A percentile compares a stretch with the other conserved stretches of the same genome.
These are phyloP conservation scores for Axis porcinus DNA, from an alignment of 2,113 vertebrate genomes.

Conservation along the genomic window DNA sequence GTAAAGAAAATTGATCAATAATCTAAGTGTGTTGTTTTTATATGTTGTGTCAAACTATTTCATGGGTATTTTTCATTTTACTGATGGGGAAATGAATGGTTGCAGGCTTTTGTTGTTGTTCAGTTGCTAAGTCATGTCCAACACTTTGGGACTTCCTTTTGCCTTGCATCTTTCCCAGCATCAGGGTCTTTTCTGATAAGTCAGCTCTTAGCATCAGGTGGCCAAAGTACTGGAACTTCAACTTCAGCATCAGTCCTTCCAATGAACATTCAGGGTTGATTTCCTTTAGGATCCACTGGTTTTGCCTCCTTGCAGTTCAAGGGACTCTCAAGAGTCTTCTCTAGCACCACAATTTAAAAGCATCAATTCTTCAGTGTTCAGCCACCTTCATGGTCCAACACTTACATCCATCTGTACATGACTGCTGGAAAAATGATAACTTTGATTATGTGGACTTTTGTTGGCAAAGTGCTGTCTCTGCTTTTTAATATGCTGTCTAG, in stretches of 20 bases:
- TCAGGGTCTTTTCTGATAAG: not conserved
- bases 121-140: not conserved
- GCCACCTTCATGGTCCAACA: not conserved
- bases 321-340: not conserved
- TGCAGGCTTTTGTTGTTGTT: not conserved
- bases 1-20: not conserved
- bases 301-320: not conserved
- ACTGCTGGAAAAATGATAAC: not conserved
- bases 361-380: not conserved
- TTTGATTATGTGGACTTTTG: not conserved
- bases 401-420: not conserved
- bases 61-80: not conserved
- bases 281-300: not conserved
- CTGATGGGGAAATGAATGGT: not conserved
- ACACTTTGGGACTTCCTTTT: not conserved
- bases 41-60: not conserved
- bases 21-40: not conserved
- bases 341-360: not conserved
- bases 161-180: not conserved
- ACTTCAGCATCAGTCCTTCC: not conserved
- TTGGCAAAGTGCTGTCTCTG: not conserved
- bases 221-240: not conserved
- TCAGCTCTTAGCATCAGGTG: not conserved
- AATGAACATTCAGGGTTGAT: not conserved
- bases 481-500: not conserved